Evolutionary conservation across 2,797 vertebrate genomes (phyloP), one percentile per base, ranked within the genome.

Genomic region (Sebastes minor): DNA sequence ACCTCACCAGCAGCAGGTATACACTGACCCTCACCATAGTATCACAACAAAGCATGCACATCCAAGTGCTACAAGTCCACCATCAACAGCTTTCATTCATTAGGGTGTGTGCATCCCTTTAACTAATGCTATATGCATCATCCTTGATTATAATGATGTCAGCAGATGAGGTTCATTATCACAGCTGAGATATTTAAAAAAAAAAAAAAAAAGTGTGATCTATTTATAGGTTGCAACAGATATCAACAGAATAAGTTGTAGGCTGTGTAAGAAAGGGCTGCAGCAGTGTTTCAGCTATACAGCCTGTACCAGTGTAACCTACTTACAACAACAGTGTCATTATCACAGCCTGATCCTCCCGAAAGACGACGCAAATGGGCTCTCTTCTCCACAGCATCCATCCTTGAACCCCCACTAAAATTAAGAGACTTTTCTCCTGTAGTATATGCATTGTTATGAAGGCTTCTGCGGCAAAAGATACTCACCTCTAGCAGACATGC

Each of bases 401-500:
- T 61, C 61, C 59, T 32, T 56, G 25, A 80, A 70, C 65, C 68
- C 33, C 63, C 64, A 22, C 25, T 5, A 49, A 56, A 30, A 82
- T 63, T 18, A 59, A 72, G n/a, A 74, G 78, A 86, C 80, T 86
- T 85, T 76, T 18, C 10, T n/a, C 71, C 27, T 60, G 23, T 74
- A 49, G 42, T 49, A 6, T 33, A 55, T 80, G 80, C 61, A 30
- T 32, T 77, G 88, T 82, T 82, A 90, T 92, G 87, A 93, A 92
- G 83, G 89, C 86, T 91, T 90, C 91, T 93, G 94, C 91, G 88
- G 92, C 88, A 92, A 79, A 91, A 87, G 82, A 88, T 14, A 95
- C 94, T 95, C 94, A 95, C 94, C 94, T 95, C 90, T 89, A 79
- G 93, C 92, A 91, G 93, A 95, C 94, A 95, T 95, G 94, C 94